Conservation (phyloP, 2,113 vertebrate genomes). For the Microcebus tavaratra region DNA sequence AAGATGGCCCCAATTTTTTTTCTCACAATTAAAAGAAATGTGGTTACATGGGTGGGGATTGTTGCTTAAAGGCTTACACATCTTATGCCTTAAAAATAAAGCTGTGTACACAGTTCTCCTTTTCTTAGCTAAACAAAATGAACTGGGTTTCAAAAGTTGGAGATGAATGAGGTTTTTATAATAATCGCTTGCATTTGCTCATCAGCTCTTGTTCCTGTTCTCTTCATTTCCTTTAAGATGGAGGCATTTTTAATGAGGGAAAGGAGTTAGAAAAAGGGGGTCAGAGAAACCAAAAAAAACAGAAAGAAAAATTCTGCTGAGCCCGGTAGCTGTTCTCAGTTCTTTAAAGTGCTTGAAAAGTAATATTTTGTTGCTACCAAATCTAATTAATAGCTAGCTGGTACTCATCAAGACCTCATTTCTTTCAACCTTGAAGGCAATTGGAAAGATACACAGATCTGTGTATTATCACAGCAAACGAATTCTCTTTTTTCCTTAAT, state of each 20-base stretch:
- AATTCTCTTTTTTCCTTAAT: conserved; percentile 83
- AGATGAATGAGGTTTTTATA: conserved; percentile 60
- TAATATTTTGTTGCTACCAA: conserved; percentile 73
- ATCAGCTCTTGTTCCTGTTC: conserved; percentile 39
- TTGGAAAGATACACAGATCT: conserved; percentile 70
- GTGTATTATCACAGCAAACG: conserved; percentile 56
- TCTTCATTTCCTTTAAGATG: conserved; percentile 37
- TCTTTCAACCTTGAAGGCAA: conserved; percentile 85
- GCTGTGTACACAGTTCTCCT: conserved; percentile 8
- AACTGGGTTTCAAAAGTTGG: conserved; percentile 27
- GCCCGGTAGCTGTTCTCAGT: conserved; percentile 48
- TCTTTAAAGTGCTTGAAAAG: conserved; percentile 64
- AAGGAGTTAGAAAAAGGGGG: conserved; percentile 48
- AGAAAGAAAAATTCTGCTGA: conserved; percentile 41
- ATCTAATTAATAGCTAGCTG: conserved; percentile 79
- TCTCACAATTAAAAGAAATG: background rate
- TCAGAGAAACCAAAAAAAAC: conserved; percentile 14
- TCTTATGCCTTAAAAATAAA: conserved; percentile 32
- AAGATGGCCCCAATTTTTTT: background rate
- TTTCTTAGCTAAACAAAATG: conserved; percentile 45
- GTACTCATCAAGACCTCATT: conserved; percentile 72
- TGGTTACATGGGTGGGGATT: conserved; percentile 36
- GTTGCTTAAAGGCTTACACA: conserved; percentile 60
- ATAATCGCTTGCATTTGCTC: conserved; percentile 51
- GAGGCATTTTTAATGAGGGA: conserved; percentile 67